These are phyloP conservation scores for Muraenolepis orangiensis DNA, from an alignment of 2,797 vertebrate genomes.

Conservation along the genomic window DNA sequence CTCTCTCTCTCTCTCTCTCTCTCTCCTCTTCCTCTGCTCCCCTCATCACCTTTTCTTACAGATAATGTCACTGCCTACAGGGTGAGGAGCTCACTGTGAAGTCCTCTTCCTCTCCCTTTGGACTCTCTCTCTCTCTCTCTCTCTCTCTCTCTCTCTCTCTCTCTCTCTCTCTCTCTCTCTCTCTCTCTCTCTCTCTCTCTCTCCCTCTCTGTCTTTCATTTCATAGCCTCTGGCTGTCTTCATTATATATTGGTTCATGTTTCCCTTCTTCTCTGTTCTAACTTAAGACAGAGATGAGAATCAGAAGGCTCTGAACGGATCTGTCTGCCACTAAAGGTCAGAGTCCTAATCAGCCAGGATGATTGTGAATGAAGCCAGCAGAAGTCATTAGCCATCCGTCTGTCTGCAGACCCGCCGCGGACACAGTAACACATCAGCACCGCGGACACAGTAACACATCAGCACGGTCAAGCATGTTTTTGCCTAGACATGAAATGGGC, in stretches of 20 bases:
- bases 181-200: neutral
- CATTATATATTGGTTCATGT: neutral
- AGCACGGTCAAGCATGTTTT: neutral
- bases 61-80: neutral
- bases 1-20: conserved; percentile 4
- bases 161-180: too few species aligned
- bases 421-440: conserved; percentile 27
- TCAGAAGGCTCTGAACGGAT: conserved; percentile 63
- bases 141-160: too few species aligned
- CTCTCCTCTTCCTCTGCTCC: conserved; percentile 4
- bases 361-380: conserved; percentile 50
- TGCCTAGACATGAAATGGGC: neutral
- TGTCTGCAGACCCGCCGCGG: conserved; percentile 50
- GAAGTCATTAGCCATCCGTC: conserved; percentile 60
- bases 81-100: neutral
- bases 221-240: neutral
- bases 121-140: too few species aligned
- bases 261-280: neutral
- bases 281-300: conserved; percentile 52
- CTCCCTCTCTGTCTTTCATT: conserved; percentile 4
- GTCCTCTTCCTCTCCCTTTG: neutral
- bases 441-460: conserved; percentile 32
- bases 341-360: conserved; percentile 62
- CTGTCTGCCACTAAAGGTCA: conserved; percentile 71
- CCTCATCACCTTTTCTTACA: neutral